phyloP scores from a whole-genome alignment of 2,113 vertebrate genomes.

The Vulpes lagopus region DNA sequence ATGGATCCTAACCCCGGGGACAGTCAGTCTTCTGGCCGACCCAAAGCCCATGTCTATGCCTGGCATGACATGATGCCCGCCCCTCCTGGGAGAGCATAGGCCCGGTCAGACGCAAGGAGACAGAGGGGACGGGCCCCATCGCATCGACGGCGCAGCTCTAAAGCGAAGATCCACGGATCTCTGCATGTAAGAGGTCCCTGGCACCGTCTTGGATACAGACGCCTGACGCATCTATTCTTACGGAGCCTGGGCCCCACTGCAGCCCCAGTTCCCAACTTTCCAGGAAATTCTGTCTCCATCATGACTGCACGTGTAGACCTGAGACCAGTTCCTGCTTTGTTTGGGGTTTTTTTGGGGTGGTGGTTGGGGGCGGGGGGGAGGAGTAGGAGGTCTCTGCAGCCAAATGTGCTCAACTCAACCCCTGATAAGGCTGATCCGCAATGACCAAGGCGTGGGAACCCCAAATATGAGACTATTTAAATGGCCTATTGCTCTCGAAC shows the following conservation, averaged over 20 bases:
- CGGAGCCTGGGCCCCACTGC: fast-evolving
- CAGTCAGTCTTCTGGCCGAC: background rate
- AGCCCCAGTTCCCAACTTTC: background rate
- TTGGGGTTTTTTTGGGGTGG: background rate
- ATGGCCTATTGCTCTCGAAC: background rate
- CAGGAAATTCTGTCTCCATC: background rate
- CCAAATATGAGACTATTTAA: background rate
- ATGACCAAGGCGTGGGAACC: background rate
- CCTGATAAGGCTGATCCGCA: background rate
- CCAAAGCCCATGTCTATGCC: background rate
- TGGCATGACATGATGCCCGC: too few relatives aligned
- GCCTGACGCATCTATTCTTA: background rate
- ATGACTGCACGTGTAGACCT: background rate
- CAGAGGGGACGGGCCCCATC: background rate
- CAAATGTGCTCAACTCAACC: background rate
- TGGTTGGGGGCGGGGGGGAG: too few relatives aligned
- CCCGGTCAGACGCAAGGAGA: background rate
- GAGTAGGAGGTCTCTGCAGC: background rate
- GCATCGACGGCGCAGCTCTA: fast-evolving
- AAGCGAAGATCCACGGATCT: background rate
- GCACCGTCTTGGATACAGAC: background rate
- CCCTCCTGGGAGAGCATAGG: background rate
- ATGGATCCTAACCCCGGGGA: background rate
- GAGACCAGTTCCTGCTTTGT: background rate
- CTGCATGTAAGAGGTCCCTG: background rate